These are phyloP conservation scores for Drosophila auraria DNA, from an alignment of 1,140 invertebrate genomes.

Conservation along the genomic window DNA sequence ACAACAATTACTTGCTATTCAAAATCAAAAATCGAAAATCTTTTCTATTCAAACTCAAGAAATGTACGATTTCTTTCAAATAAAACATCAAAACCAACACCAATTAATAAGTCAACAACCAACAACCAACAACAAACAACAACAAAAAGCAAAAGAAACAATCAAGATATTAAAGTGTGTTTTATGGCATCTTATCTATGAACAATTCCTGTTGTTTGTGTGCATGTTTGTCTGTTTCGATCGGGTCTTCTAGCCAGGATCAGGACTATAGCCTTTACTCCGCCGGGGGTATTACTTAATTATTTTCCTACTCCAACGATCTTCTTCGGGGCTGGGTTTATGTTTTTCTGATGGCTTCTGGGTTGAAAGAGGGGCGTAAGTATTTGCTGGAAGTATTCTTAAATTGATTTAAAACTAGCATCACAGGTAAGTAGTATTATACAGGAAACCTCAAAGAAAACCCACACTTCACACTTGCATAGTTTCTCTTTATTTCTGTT, in stretches of 20 bases:
- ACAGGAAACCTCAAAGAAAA: too few relatives aligned
- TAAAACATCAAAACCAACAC: conserved; percentile 72
- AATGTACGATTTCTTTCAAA: conserved; percentile 79
- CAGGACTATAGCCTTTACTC: not conserved
- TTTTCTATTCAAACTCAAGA: conserved; percentile 62
- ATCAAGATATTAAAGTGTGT: conserved; percentile 73
- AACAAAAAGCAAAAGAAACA: conserved; percentile 39
- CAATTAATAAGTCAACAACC: conserved; percentile 47
- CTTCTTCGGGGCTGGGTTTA: not conserved
- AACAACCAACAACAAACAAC: conserved; percentile 21
- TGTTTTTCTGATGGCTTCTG: not conserved
- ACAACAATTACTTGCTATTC: conserved; percentile 44
- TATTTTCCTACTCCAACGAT: not conserved
- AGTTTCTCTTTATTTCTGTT: conserved; percentile 37
- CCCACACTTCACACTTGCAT: conserved; percentile 3
- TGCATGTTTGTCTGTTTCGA: conserved; percentile 50
- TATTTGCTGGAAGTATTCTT: not conserved
- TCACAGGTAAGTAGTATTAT: too few relatives aligned
- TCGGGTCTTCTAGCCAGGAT: conserved; percentile 13
- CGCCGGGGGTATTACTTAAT: not conserved
- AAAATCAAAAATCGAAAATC: conserved; percentile 39
- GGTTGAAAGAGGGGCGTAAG: not conserved
- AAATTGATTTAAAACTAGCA: not conserved
- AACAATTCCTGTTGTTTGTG: conserved; percentile 67
- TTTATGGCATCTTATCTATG: conserved; percentile 70